Conservation (phyloP, 1,140 invertebrate species). For the Drosophila lini region DNA sequence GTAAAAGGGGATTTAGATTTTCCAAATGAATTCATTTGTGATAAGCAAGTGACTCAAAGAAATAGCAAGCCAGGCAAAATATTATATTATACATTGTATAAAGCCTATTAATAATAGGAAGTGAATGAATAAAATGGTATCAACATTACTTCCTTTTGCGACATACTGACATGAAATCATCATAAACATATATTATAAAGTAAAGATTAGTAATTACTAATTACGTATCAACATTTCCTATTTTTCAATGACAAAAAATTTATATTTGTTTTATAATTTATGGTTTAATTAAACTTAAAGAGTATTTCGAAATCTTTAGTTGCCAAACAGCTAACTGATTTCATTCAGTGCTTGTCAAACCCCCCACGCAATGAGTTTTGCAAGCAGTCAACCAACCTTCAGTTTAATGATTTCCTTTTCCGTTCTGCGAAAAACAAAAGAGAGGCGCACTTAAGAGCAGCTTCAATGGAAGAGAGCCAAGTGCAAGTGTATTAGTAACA, state of each 20-base stretch:
- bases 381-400: conserved; percentile 45
- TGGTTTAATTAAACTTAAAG: background rate
- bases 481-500: conserved; percentile 41
- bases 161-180: conserved; percentile 11
- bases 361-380: conserved; percentile 38
- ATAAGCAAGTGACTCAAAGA: conserved; percentile 9
- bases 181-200: background rate
- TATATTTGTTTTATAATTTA: too few relatives aligned
- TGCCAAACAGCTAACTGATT: background rate
- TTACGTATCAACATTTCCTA: background rate
- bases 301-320: background rate
- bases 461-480: conserved; percentile 13
- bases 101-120: conserved; percentile 12
- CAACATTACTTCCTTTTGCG: conserved; percentile 3
- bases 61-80: background rate
- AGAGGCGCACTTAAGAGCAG: conserved; percentile 56
- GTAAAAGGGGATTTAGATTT: conserved; percentile 5
- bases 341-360: conserved; percentile 19
- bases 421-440: conserved; percentile 26
- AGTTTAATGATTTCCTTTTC: conserved; percentile 71
- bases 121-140: conserved; percentile 4
- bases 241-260: background rate
- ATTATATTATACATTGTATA: background rate
- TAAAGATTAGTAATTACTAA: conserved; percentile 1
- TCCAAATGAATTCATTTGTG: background rate